A percentile compares a stretch with the other conserved stretches of the same genome.
These are phyloP conservation scores for Dasypogon diadema DNA, from an alignment of 2,888 invertebrate genomes.

Conservation along the genomic window DNA sequence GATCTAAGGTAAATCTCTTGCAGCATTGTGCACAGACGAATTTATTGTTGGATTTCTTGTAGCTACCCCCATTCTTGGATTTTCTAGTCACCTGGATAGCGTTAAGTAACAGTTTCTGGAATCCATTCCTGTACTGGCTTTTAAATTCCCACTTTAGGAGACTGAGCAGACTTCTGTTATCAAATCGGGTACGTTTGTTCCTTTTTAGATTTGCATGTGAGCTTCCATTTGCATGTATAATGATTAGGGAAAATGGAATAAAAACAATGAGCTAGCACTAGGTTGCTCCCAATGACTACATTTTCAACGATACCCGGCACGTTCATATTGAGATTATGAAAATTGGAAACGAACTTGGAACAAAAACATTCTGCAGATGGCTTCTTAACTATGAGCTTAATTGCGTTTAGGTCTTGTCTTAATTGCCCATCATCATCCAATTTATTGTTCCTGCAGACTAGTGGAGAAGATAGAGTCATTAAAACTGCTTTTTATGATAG, in stretches of 20 bases:
- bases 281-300: not conserved
- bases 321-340: not conserved
- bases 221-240: too few species aligned
- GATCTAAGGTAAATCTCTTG: conserved; percentile 76
- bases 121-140: conserved; percentile 90
- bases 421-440: not conserved
- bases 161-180: conserved; percentile 80
- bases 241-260: not conserved
- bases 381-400: not conserved
- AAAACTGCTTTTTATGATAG: too few species aligned
- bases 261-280: not conserved
- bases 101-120: conserved; percentile 90
- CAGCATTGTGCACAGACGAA: conserved; percentile 6
- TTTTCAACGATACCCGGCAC: not conserved
- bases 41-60: conserved; percentile 22
- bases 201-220: too few species aligned
- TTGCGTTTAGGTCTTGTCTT: not conserved
- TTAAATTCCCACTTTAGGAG: conserved; percentile 87
- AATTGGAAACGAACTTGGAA: not conserved
- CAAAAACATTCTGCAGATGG: not conserved
- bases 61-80: conserved; percentile 85
- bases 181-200: conserved; percentile 75
- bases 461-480: too few species aligned
- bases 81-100: conserved; percentile 90
- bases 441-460: too few species aligned